Evolutionary conservation across 2,797 vertebrate species (phyloP).

Genomic region (Gymnothorax reevesii): DNA sequence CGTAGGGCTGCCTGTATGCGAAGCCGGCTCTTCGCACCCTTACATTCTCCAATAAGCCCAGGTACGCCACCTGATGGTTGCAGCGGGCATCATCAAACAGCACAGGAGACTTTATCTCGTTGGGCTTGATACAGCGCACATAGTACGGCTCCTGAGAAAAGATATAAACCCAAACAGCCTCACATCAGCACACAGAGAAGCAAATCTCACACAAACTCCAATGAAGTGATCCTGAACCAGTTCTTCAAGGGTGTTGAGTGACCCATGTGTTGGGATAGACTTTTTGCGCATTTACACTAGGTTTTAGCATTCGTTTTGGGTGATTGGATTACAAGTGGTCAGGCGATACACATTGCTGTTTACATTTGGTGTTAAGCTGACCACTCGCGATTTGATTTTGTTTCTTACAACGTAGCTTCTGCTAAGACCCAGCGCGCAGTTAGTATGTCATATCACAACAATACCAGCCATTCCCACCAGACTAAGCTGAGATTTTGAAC

Average conservation of each 20-base stretch:
- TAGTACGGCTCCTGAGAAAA: slow-evolving; percentile 86
- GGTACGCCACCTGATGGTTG: slow-evolving; percentile 87
- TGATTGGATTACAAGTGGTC: no score
- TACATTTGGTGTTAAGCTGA: no score
- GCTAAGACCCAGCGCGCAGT: no score
- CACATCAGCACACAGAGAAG: not conserved
- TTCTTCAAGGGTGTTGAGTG: not conserved
- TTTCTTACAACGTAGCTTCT: no score
- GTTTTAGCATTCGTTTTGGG: no score
- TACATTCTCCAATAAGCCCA: slow-evolving; percentile 93
- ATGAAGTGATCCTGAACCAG: not conserved
- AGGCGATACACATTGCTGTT: no score
- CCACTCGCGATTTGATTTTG: no score
- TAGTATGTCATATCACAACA: no score
- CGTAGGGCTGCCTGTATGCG: slow-evolving; percentile 87
- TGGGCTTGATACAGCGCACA: slow-evolving; percentile 91
- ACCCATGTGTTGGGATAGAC: not conserved
- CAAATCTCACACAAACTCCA: not conserved
- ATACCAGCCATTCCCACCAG: no score
- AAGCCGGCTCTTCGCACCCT: slow-evolving; percentile 88
- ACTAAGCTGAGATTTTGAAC: no score
- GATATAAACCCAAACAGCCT: not conserved
- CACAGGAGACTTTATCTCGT: slow-evolving; percentile 81
- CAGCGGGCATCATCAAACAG: slow-evolving; percentile 81
- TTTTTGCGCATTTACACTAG: no score